Conservation (phyloP, 1,140 invertebrate species). For the Drosophila sucinea region DNA sequence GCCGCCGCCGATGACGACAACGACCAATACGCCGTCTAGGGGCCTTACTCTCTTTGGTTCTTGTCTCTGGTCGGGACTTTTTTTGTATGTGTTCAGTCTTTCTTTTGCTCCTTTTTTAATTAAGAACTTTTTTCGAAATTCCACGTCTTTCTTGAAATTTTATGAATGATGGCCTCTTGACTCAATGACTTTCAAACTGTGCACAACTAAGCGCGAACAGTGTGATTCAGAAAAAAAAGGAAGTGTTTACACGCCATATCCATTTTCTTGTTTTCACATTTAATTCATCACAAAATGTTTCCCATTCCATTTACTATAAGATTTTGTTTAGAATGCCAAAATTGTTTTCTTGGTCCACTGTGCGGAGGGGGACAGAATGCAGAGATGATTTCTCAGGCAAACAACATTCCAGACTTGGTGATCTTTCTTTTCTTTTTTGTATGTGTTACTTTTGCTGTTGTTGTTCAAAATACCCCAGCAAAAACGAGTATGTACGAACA, state of each 20-base stretch:
- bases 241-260: no score
- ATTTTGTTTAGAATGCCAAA: no score
- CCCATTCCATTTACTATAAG: no score
- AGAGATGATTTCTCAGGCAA: no score
- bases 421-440: background rate
- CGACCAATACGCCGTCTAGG: background rate
- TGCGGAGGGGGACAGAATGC: no score
- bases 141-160: constrained; percentile 2
- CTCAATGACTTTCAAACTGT: constrained; percentile 3
- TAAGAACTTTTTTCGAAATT: constrained; percentile 13
- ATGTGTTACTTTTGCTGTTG: no score
- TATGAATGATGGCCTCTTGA: constrained; percentile 7
- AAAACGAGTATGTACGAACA: no score
- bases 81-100: constrained; percentile 11
- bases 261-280: no score
- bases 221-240: background rate
- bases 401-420: background rate
- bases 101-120: background rate
- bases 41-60: constrained; percentile 1
- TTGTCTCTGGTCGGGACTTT: background rate
- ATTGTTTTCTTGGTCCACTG: no score
- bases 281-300: no score
- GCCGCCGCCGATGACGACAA: background rate
- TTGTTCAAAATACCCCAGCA: no score
- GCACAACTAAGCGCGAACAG: background rate